phyloP scores from a whole-genome alignment of 2,888 invertebrate genomes.

The Ephialtes manifestator region DNA sequence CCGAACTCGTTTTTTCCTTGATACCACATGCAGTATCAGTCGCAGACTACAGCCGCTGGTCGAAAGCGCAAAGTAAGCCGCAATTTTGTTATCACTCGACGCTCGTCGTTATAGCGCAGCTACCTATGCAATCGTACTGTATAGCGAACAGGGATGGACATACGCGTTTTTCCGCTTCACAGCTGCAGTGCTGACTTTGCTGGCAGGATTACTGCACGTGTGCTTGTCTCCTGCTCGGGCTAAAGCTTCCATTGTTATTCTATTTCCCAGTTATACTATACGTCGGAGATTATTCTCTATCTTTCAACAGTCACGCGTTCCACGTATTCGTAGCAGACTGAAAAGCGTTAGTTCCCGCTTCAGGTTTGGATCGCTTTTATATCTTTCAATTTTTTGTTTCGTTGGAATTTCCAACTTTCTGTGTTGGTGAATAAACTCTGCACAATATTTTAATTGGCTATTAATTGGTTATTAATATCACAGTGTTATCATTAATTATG shows the following conservation, averaged over 20 bases:
- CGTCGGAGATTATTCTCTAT: constrained; percentile 36
- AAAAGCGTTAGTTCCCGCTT: neutral
- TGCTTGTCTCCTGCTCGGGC: constrained; percentile 24
- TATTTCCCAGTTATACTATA: constrained; percentile 15
- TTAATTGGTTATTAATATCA: neutral
- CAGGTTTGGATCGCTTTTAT: neutral
- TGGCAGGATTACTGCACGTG: constrained; percentile 37
- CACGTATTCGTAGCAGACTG: neutral
- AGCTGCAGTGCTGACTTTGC: constrained; percentile 41
- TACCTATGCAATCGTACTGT: neutral
- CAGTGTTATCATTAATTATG: neutral
- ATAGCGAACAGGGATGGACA: constrained; percentile 13
- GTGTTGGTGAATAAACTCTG: neutral
- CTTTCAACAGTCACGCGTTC: neutral
- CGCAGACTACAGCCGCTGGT: constrained; percentile 18
- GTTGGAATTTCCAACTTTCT: neutral
- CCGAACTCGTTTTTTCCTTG: constrained; percentile 26
- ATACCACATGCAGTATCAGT: constrained; percentile 31
- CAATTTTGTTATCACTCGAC: constrained; percentile 64
- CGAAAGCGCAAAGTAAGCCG: constrained; percentile 52
- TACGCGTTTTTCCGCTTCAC: constrained; percentile 39
- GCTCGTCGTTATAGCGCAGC: constrained; percentile 11
- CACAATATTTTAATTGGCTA: neutral
- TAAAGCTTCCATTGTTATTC: constrained; percentile 42
- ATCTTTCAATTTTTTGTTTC: neutral